Base-by-base conservation (phyloP, 2,888 invertebrate genomes). In the Nephrocerus scutellatus region DNA sequence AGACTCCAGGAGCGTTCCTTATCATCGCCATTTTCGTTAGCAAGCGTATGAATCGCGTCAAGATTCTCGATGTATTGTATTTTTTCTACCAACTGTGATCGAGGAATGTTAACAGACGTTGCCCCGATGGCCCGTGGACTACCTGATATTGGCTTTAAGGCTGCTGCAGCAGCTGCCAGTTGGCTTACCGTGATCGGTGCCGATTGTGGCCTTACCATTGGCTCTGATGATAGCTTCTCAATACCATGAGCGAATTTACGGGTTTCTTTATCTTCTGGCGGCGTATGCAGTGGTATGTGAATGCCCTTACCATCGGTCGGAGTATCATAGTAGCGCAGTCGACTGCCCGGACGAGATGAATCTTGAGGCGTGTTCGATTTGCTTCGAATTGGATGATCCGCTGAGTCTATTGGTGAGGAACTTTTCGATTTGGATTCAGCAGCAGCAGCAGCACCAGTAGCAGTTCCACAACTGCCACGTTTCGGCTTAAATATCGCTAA, bases 241-340 rank as follows among this genome's bases (percentile, higher is more conserved):
- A 63, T 61, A 25, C 59, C 58, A 32, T 63, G 54, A 8, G 64
- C 47, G 33, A 66, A 43, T 20, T 62, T 55, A n/a, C 58, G 57
- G 1, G 63, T 52, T 26, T 74, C 71, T 32, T 72, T 70, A 55
- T 80, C 81, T 45, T 80, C 80, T 1, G 80, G 80, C 4, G 82
- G 82, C n/a, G 83, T 82, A 47, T 80, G 82, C 40, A 84, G 61
- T 2, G 84, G 84, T 52, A 84, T 84, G 47, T 82, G 76, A 36
- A 84, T 79, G 37, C 76, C 73, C 31, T 71, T 71, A 1, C 79
- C 80, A 51, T 79, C 76, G 24, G 74, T 67, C 0, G 78, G 72
- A 30, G 76, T 74, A 50, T 82, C 82, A 56, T 80, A 78, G 59
- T 79, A 79, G 46, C 75, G 73, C 26, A 70, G 49, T 6, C 66